These are phyloP conservation scores for Yponomeuta cagnagella DNA, from an alignment of 2,888 invertebrate genomes.

Conservation along the genomic window DNA sequence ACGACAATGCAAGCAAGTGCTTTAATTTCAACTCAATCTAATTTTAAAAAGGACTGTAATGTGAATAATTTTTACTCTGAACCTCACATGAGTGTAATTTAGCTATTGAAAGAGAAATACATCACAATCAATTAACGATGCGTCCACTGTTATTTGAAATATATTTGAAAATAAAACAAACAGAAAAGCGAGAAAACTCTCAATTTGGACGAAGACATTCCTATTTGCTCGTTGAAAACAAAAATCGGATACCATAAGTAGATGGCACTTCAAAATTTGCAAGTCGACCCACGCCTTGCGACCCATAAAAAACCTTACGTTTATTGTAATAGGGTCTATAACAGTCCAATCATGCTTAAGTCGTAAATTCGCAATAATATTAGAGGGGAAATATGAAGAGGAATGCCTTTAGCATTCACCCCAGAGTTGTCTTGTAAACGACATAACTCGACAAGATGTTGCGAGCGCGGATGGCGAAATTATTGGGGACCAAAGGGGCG, in stretches of 20 bases:
- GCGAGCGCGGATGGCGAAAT: neutral
- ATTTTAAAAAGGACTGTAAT: no score
- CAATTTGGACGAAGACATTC: neutral
- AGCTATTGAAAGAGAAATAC: no score
- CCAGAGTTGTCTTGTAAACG: neutral
- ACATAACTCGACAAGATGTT: neutral
- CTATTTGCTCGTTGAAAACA: slow-evolving; percentile 1
- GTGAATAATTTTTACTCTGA: no score
- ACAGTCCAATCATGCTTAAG: neutral
- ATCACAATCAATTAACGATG: no score
- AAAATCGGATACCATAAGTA: neutral
- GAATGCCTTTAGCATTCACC: slow-evolving; percentile 2
- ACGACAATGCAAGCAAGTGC: no score
- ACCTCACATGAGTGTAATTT: no score
- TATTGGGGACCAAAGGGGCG: neutral
- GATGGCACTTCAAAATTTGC: slow-evolving; percentile 3
- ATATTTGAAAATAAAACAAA: neutral
- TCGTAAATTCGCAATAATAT: slow-evolving; percentile 3
- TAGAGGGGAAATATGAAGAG: neutral
- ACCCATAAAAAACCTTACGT: neutral
- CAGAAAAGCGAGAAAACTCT: neutral
- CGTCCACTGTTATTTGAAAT: no score
- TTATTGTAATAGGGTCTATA: neutral
- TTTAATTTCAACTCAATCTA: no score
- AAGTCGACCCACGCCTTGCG: neutral